Evolutionary conservation across 2,113 vertebrate genomes (phyloP), one percentile per base, ranked within the genome.

Genomic region (Leucopsar rothschildi): DNA sequence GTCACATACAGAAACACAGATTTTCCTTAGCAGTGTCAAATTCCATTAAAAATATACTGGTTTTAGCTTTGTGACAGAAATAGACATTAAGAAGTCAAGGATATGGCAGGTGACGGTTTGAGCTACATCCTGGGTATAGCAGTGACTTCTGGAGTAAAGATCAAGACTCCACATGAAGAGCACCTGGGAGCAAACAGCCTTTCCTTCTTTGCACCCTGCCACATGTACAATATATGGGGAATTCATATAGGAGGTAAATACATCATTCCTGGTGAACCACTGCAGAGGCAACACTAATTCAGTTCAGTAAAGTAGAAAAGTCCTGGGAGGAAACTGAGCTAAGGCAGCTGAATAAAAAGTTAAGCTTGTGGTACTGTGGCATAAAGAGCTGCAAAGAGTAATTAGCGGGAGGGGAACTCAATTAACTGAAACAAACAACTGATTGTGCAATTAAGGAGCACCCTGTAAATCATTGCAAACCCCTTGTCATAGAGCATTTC

Each of bases 391-490:
- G 42, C 61, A 71, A 91, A 88, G 86, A 92, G 68, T 94, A 96
- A 96, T 97, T 97, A 96, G 93, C 84, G 78, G 60, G 94, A 92
- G 47, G 64, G 69, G 39, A 92, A 88, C 66, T 96, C 94, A 97
- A 97, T 97, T 97, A 97, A 57, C 75, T 94, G 95, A 92, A 97
- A 94, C 95, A 96, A 96, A 96, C 86, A 95, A 90, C 65, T 75
- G 70, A 95, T 80, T 81, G 91, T 95, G 89, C 94, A 96, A 96
- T 93, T 97, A 96, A 94, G 87, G 53, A 66, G 86, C 90, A 61
- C 79, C 66, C 94, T 79, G 73, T 96, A 96, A 94, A 95, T 96
- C 95, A 96, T 90, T 91, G 86, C 78, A 91, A 92, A 83, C 42
- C 31, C 68, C 92, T 94, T 95, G 86, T 94, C 94, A 84, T 90